Percentiles rank a stretch among this genome's conserved stretches.
Conservation (phyloP, 2,888 invertebrate genomes). For the Melinaea marsaeus region DNA sequence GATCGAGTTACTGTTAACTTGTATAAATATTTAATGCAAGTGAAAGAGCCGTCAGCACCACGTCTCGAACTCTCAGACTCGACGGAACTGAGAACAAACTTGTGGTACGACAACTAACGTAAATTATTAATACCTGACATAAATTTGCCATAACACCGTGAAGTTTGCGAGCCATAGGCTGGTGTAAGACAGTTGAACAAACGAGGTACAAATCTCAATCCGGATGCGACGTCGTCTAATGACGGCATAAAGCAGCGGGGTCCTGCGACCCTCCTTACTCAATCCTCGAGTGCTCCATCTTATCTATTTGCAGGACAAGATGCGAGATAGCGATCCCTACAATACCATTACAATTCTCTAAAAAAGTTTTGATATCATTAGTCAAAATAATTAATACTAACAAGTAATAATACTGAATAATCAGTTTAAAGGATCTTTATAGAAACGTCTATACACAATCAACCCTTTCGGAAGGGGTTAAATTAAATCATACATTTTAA, state of each 20-base stretch:
- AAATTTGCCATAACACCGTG: conserved; percentile 73
- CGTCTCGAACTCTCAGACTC: conserved; percentile 41
- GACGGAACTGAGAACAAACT: conserved; percentile 47
- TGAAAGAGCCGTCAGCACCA: conserved; percentile 58
- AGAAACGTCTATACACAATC: background rate
- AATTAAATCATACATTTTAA: conserved; percentile 13
- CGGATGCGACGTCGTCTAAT: conserved; percentile 60
- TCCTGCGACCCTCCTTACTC: conserved; percentile 43
- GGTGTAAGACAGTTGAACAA: conserved; percentile 58
- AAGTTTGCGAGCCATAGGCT: conserved; percentile 59
- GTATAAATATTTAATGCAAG: conserved; percentile 67
- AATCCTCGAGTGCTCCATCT: conserved; percentile 41
- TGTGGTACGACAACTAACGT: conserved; percentile 65
- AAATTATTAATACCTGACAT: conserved; percentile 78
- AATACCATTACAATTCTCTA: conserved; percentile 26
- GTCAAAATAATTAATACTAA: background rate
- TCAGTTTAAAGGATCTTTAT: background rate
- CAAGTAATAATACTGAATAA: background rate
- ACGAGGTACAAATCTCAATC: conserved; percentile 64
- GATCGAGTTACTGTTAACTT: conserved; percentile 46
- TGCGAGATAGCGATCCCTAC: conserved; percentile 44
- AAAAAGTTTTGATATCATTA: background rate
- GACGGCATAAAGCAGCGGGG: conserved; percentile 58
- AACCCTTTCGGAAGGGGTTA: background rate
- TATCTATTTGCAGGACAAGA: conserved; percentile 59